A percentile compares a stretch with the other conserved stretches of the same genome.
Evolutionary conservation across 2,797 vertebrate genomes (phyloP).

Genomic region (Euphonia xanthogaster): DNA sequence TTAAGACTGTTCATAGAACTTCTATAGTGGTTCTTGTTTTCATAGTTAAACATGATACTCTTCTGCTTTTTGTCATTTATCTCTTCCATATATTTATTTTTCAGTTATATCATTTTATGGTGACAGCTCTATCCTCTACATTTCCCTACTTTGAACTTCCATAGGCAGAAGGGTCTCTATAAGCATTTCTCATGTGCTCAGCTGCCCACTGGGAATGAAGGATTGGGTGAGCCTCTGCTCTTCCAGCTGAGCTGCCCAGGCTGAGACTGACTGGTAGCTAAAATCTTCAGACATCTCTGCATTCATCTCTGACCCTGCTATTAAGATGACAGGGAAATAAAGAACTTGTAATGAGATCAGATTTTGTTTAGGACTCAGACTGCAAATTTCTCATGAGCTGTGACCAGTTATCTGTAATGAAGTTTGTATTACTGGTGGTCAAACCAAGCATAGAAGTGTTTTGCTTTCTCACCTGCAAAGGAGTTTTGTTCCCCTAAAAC

Average conservation of each 20-base stretch:
- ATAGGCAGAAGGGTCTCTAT: rapidly evolving
- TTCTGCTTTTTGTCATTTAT: neutral
- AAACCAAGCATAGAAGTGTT: neutral
- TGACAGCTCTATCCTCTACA: rapidly evolving
- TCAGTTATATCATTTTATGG: neutral
- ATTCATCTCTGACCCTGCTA: neutral
- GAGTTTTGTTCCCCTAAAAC: neutral
- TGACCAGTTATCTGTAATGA: neutral
- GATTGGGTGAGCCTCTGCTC: neutral
- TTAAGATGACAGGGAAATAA: neutral
- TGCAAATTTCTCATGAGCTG: neutral
- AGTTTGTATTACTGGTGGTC: neutral
- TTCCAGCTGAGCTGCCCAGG: neutral
- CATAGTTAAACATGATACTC: neutral
- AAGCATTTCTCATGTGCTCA: neutral
- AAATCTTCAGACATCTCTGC: neutral
- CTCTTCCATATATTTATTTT: neutral
- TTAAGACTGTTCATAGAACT: neutral
- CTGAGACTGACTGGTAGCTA: neutral
- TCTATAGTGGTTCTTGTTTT: neutral
- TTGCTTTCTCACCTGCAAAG: neutral
- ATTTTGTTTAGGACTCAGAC: neutral
- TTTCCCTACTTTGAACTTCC: neutral
- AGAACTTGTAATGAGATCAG: neutral
- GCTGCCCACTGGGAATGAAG: no score